Evolutionary conservation across 1,140 invertebrate genomes (phyloP).

Genomic region (Microplitis mediator): DNA sequence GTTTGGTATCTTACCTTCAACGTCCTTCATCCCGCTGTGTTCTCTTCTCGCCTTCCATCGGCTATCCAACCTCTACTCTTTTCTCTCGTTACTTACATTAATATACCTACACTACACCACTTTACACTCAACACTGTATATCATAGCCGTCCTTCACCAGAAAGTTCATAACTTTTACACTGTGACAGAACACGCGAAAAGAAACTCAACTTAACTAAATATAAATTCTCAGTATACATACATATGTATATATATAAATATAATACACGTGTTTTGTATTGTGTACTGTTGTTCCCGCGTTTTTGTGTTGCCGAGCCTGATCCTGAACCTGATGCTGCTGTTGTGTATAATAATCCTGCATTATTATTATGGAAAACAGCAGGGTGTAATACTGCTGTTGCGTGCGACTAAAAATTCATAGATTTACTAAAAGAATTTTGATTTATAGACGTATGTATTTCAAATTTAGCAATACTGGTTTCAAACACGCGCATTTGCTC

Average conservation of each 20-base stretch:
- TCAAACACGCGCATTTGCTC: neutral
- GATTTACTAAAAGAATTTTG: neutral
- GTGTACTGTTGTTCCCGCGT: too few relatives aligned
- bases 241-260: neutral
- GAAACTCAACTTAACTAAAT: neutral
- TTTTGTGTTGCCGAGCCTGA: too few relatives aligned
- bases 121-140: too few relatives aligned
- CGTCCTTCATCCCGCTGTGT: slow-evolving; percentile 21
- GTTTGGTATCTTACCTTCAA: slow-evolving; percentile 24
- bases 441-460: neutral
- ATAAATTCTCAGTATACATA: neutral
- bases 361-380: too few relatives aligned
- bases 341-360: too few relatives aligned
- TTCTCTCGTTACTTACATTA: slow-evolving; percentile 2
- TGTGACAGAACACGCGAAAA: neutral
- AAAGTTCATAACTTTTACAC: neutral
- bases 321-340: too few relatives aligned
- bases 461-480: neutral
- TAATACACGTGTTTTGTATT: neutral
- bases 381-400: neutral
- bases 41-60: neutral
- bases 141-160: neutral
- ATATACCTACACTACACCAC: neutral
- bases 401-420: neutral
- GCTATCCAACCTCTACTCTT: neutral